These are phyloP conservation scores for Polyploca ridens DNA, from an alignment of 2,888 invertebrate species.

Conservation along the genomic window DNA sequence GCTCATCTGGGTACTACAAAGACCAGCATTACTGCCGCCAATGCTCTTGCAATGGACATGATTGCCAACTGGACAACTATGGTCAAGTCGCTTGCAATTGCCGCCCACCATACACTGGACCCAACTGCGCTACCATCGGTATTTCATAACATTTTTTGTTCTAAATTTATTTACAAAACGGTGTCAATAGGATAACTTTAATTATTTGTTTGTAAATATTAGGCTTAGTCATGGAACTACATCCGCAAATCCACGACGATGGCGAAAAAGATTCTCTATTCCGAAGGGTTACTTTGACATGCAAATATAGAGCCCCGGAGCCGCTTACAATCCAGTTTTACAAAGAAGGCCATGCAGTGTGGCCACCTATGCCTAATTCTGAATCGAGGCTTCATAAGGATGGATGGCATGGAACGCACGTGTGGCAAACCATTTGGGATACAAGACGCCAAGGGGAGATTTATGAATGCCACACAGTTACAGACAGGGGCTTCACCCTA, in stretches of 20 bases:
- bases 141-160: conserved; percentile 24
- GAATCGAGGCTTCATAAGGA: conserved; percentile 58
- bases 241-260: conserved; percentile 61
- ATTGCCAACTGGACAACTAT: conserved; percentile 85
- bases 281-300: conserved; percentile 61
- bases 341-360: conserved; percentile 54
- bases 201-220: conserved; percentile 24
- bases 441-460: conserved; percentile 51
- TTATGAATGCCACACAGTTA: conserved; percentile 71
- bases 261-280: conserved; percentile 36
- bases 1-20: conserved; percentile 89
- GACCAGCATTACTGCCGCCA: conserved; percentile 86
- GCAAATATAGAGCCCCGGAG: conserved; percentile 74
- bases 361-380: conserved; percentile 51
- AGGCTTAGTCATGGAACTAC: conserved; percentile 78
- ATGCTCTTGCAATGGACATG: conserved; percentile 92
- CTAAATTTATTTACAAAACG: conserved; percentile 1
- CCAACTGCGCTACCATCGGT: conserved; percentile 83
- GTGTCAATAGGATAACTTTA: conserved; percentile 13
- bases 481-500: conserved; percentile 61
- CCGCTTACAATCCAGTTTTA: conserved; percentile 72
- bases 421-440: conserved; percentile 63
- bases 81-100: conserved; percentile 89
- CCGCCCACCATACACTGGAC: conserved; percentile 87
- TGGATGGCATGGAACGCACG: conserved; percentile 68